Evolutionary conservation across 1,140 invertebrate species (phyloP).

Genomic region (Diachasmimorpha longicaudata): DNA sequence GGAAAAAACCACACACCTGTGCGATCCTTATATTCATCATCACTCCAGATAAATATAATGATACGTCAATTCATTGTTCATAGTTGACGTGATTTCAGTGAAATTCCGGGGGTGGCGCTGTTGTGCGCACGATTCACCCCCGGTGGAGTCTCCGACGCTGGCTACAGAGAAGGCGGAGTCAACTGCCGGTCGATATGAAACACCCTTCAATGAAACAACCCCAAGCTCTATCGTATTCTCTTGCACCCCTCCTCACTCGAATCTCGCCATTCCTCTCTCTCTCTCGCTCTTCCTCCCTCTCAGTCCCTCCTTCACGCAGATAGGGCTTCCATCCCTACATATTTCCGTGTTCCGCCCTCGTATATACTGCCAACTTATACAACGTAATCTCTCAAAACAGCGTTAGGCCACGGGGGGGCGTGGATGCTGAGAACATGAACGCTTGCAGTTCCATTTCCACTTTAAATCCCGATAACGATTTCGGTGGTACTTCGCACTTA

Average conservation of each 20-base stretch:
- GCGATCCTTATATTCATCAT: no score
- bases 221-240: neutral
- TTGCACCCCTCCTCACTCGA: neutral
- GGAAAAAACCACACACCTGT: no score
- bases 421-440: conserved; percentile 5
- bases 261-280: neutral
- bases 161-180: conserved; percentile 39
- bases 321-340: neutral
- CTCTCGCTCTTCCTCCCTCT: conserved; percentile 1
- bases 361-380: conserved; percentile 27
- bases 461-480: neutral
- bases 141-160: conserved; percentile 19
- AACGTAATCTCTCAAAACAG: conserved; percentile 43
- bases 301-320: neutral
- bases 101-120: conserved; percentile 20
- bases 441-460: neutral
- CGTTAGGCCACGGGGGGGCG: conserved; percentile 18
- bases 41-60: neutral
- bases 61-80: neutral
- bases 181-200: conserved; percentile 50
- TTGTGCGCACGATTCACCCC: conserved; percentile 21
- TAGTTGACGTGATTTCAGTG: conserved; percentile 24
- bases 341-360: conserved; percentile 26
- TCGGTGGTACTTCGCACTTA: neutral
- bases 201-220: conserved; percentile 26